A percentile compares a stretch with the other conserved stretches of the same genome.
Evolutionary conservation across 2,797 vertebrate species (phyloP).

Genomic region (Chelon labrosus): DNA sequence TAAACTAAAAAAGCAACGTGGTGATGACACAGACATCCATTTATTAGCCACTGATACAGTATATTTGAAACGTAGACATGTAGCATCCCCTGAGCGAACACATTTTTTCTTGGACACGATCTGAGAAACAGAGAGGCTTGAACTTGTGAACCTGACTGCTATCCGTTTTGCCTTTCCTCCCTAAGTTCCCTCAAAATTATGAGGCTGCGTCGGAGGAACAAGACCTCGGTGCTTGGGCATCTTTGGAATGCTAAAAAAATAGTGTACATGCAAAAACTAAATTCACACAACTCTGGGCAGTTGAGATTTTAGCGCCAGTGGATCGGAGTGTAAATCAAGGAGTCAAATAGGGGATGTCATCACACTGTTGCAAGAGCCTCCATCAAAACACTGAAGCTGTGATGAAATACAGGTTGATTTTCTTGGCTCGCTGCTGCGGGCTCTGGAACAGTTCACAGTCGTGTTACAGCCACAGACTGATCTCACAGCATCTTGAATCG

Average conservation of each 20-base stretch:
- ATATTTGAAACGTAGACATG: not conserved
- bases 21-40: not conserved
- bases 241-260: constrained; percentile 61
- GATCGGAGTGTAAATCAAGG: not conserved
- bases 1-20: not conserved
- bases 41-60: not conserved
- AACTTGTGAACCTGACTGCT: constrained; percentile 63
- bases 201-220: constrained; percentile 58
- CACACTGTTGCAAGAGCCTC: constrained; percentile 23
- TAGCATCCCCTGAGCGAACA: not conserved
- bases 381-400: constrained; percentile 41
- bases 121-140: constrained; percentile 47
- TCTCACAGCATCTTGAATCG: constrained; percentile 18
- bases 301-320: not conserved
- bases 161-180: constrained; percentile 65
- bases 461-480: constrained; percentile 16
- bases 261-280: not conserved
- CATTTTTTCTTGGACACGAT: constrained; percentile 5
- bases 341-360: constrained; percentile 34
- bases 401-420: constrained; percentile 47
- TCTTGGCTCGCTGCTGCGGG: constrained; percentile 36
- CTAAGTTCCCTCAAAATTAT: constrained; percentile 53
- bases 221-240: constrained; percentile 56
- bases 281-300: not conserved
- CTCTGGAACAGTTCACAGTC: constrained; percentile 18